Evolutionary conservation across 1,140 invertebrate genomes (phyloP), one percentile per base, ranked within the genome.

Genomic region (Rhyzopertha dominica): DNA sequence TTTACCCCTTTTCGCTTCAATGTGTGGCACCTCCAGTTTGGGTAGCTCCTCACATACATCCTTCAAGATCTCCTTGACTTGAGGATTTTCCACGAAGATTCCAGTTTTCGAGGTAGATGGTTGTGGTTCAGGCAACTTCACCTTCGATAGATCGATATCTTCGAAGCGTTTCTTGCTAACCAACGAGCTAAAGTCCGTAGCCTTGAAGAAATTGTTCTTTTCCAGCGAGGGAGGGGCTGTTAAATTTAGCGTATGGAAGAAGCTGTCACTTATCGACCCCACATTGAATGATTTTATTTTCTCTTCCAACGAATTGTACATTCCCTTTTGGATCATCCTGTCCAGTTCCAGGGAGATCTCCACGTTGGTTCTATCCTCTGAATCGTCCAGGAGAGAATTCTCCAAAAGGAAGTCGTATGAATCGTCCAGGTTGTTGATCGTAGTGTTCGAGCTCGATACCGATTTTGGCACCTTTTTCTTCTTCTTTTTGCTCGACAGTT

Each of bases 291-390:
- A 56, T 47, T 55, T 55, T 13, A 67, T 56, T 44, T 61, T 62
- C 28, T 58, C 55, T 30, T 66, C 59, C 7, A 67, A 37, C 20
- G 39, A 59, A 25, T 43, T 61, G 48, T 57, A 67, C 47, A 67
- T 59, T 2, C 65, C 65, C 17, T 61, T 58, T 24, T 64, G 62
- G 30, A 67, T 67, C 26, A 66, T 57, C 17, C 57, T 57, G 36
- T 67, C 63, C 4, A 67, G 34, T 47, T 67, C 65, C 32, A 59
- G 43, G 0, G 63, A 66, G 5, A 67, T 53, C 42, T 67, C 65
- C 8, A 61, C 44, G 47, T 65, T 67, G 1, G 65, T 67, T 41
- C 66, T 66, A 4, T 60, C 58, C 5, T 43, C 34, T n/a, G 35
- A 38, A 23, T 61, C 52, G 3, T 43, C 26, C 5, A 40, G 13